Evolutionary conservation across 2,888 invertebrate genomes (phyloP).

Genomic region (Anodontia alba): DNA sequence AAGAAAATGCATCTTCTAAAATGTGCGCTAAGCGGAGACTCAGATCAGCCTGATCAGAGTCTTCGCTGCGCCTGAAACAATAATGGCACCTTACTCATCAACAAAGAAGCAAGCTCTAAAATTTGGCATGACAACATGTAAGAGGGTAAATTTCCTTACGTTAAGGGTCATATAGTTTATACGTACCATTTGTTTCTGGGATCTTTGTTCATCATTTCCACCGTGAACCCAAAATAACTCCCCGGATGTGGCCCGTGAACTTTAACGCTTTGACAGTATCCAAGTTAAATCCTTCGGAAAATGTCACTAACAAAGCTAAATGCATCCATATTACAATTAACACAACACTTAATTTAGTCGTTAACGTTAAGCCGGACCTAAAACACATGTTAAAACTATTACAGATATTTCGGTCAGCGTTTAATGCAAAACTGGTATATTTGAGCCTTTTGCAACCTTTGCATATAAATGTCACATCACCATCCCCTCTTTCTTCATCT

Average conservation of each 20-base stretch:
- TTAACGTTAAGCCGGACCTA: background rate
- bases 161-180: no score
- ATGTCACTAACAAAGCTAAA: background rate
- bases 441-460: background rate
- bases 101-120: no score
- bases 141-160: no score
- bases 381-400: background rate
- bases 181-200: slow-evolving; percentile 42
- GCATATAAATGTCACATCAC: background rate
- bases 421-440: background rate
- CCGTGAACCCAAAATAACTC: slow-evolving; percentile 54
- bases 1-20: no score
- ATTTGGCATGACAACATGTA: no score
- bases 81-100: no score
- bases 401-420: background rate
- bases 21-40: no score
- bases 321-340: background rate
- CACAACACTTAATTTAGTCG: background rate
- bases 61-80: no score
- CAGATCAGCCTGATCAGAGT: no score
- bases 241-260: slow-evolving; percentile 34
- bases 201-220: slow-evolving; percentile 46
- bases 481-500: background rate
- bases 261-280: slow-evolving; percentile 25
- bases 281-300: slow-evolving; percentile 47